Percentiles rank a stretch among this genome's conserved stretches.
phyloP scores from a whole-genome alignment of 2,113 vertebrate species.

The Corythaixoides concolor region DNA sequence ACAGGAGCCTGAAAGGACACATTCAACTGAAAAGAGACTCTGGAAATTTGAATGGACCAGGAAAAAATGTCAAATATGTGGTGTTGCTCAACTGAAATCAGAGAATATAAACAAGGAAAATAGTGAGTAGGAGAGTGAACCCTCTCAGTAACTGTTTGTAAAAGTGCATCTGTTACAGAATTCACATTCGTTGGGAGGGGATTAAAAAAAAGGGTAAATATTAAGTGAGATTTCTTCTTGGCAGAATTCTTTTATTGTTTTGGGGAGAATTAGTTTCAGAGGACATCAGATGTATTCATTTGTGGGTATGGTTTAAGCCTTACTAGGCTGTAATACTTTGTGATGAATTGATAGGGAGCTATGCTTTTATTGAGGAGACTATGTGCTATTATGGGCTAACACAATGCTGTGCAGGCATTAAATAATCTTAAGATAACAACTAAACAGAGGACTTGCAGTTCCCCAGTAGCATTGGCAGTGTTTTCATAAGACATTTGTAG shows the following conservation, averaged over 20 bases:
- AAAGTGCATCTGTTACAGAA: not conserved
- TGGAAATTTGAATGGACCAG: not conserved
- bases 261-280: not conserved
- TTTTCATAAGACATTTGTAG: not conserved
- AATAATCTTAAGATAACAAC: not conserved
- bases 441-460: not conserved
- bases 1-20: not conserved
- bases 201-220: not conserved
- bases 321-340: not conserved
- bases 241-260: not conserved
- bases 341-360: not conserved
- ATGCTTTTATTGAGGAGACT: not conserved
- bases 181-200: not conserved
- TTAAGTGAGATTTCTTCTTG: not conserved
- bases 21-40: not conserved
- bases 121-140: not conserved
- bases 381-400: not conserved
- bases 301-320: not conserved
- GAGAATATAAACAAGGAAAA: not conserved
- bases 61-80: not conserved
- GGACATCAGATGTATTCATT: not conserved
- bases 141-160: not conserved
- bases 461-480: not conserved
- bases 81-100: not conserved
- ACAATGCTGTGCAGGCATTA: not conserved